Percentiles rank a stretch among this genome's conserved stretches.
Conservation (phyloP, 2,797 vertebrate species). For the Cephalopachus bancanus region DNA sequence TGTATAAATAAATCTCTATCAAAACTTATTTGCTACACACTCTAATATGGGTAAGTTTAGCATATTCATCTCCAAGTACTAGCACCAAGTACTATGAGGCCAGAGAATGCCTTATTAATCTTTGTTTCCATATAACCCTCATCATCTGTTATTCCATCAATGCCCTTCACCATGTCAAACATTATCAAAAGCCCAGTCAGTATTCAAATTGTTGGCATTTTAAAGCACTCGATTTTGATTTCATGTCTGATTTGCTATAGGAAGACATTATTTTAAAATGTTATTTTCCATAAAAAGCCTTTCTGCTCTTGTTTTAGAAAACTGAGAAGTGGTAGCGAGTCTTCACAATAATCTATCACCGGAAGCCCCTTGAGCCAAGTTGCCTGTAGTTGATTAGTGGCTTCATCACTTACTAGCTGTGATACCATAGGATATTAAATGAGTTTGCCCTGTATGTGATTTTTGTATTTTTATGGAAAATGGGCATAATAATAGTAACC, state of each 20-base stretch:
- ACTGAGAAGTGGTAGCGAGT: background rate
- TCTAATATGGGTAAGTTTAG: too few species aligned
- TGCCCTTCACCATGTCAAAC: background rate
- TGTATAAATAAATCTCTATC: too few species aligned
- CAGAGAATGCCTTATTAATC: too few species aligned
- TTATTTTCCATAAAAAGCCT: background rate
- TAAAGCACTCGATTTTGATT: background rate
- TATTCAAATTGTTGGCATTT: background rate
- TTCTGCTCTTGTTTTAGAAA: background rate
- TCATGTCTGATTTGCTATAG: background rate
- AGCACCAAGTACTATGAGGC: too few species aligned
- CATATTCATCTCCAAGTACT: too few species aligned
- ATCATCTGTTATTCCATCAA: background rate
- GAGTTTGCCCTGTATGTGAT: background rate
- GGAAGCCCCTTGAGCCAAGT: background rate
- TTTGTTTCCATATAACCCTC: background rate
- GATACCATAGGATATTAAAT: background rate
- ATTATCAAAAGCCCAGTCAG: background rate
- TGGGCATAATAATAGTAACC: background rate
- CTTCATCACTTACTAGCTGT: background rate
- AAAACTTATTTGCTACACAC: too few species aligned
- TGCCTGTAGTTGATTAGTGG: background rate
- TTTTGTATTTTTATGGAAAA: background rate
- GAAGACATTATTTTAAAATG: background rate
- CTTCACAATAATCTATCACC: background rate